Evolutionary conservation across 2,113 vertebrate species (phyloP), one percentile per base, ranked within the genome.

Genomic region (Tetraodon nigroviridis): DNA sequence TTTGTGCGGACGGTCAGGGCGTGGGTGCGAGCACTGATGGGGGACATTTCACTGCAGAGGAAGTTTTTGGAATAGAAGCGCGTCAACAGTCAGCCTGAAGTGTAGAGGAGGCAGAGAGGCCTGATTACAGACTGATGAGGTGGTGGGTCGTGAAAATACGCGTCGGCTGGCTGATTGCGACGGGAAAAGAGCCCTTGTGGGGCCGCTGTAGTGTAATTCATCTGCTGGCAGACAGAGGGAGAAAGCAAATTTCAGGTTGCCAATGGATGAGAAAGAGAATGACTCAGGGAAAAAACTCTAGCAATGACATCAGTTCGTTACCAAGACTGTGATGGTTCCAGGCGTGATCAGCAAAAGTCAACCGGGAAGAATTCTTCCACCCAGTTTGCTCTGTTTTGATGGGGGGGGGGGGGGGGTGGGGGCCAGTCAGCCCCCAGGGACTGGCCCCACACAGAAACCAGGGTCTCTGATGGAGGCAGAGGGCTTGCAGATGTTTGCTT

Each of bases 1-100:
- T 52, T 47, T 62, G 21, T 53, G 27, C 41, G 22, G 37, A 37
- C 46, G 11, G 24, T 20, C 4, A 1, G 5, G 8, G 41, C 16
- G 55, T 55, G 29, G 44, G 6, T 1, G 8, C 40, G 67, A 64
- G 13, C 41, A 51, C 49, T 47, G 5, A 51, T 24, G 53, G 32
- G 32, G 7, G 11, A 10, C 1, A 32, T 32, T 1, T 32, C 5
- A 32, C 8, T 32, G 29, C 8, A 15, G 16, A 53, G 48, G 50
- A 58, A 44, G 21, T 59, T 50, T 72, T 22, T 69, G 7, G 53
- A 67, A 55, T 77, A 48, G 27, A 51, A 48, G 64, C 75, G 56
- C 58, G 69, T 72, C 76, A 80, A 72, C 74, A 78, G 49, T 59
- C 19, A 61, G 56, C 45, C 61, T 78, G 76, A 70, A 84, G 67